A percentile compares a stretch with the other conserved stretches of the same genome.
Evolutionary conservation across 2,888 invertebrate species (phyloP).

Genomic region (Fissipunctia ypsillon): DNA sequence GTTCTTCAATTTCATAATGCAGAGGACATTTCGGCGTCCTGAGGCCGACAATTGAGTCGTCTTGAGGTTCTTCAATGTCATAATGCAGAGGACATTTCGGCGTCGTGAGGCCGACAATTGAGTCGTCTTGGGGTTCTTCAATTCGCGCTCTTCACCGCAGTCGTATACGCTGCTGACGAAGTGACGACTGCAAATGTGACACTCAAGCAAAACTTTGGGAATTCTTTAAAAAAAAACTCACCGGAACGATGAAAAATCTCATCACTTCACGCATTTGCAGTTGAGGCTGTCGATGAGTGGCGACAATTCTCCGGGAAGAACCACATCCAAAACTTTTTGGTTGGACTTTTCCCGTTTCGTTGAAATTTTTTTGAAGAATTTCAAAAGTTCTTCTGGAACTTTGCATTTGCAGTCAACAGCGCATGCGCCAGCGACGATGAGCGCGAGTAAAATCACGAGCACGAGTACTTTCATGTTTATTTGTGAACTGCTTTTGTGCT

Average conservation of each 20-base stretch:
- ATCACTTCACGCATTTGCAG: too few relatives aligned
- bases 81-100: too few relatives aligned
- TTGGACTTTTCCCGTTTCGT: neutral
- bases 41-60: neutral
- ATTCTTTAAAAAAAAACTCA: too few relatives aligned
- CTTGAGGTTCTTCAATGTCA: constrained; percentile 19
- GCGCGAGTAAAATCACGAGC: constrained; percentile 50
- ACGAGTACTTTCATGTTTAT: constrained; percentile 69
- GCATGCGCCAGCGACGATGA: constrained; percentile 32
- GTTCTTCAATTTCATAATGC: constrained; percentile 28
- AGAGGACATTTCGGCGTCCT: constrained; percentile 41
- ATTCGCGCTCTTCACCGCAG: too few relatives aligned
- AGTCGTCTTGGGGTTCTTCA: too few relatives aligned
- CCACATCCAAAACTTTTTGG: constrained; percentile 51
- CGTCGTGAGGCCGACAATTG: too few relatives aligned
- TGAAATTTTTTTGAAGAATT: constrained; percentile 61
- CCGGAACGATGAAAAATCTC: too few relatives aligned
- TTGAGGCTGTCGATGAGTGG: constrained; percentile 66
- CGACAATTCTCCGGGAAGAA: constrained; percentile 66
- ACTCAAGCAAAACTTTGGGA: too few relatives aligned
- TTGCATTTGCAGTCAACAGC: constrained; percentile 60
- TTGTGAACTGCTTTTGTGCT: too few relatives aligned
- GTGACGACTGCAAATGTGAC: too few relatives aligned
- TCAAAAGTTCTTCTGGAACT: constrained; percentile 46
- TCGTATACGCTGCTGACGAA: too few relatives aligned